Percentiles rank a stretch among this genome's conserved stretches.
Evolutionary conservation across 2,113 vertebrate species (phyloP).

Genomic region (Sylvietta virens): DNA sequence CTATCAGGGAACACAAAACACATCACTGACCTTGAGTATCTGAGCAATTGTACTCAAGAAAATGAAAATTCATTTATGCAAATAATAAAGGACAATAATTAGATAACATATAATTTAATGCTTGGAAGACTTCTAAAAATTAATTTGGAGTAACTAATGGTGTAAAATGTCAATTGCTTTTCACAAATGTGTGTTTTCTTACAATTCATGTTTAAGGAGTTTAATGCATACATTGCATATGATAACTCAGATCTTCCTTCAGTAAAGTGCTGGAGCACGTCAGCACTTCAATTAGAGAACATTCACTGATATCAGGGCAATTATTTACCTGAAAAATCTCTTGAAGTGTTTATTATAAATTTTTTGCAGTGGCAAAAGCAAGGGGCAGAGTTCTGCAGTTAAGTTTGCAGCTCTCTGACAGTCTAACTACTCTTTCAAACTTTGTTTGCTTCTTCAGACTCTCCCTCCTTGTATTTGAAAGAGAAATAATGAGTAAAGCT

Average conservation of each 20-base stretch:
- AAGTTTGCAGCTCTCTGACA: neutral
- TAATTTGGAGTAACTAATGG: slow-evolving; percentile 6
- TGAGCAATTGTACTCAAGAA: neutral
- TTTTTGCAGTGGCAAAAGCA: neutral
- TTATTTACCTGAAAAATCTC: neutral
- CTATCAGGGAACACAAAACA: neutral
- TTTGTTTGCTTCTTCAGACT: neutral
- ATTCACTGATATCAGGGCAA: neutral
- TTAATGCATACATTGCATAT: no score
- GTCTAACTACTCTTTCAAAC: neutral
- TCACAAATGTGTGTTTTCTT: neutral
- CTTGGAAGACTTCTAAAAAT: slow-evolving; percentile 40
- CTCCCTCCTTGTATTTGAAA: neutral
- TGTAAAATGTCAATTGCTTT: slow-evolving; percentile 6
- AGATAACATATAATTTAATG: slow-evolving; percentile 2
- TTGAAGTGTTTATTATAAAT: neutral
- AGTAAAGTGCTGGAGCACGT: neutral
- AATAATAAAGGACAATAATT: slow-evolving; percentile 43
- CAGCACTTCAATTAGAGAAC: neutral
- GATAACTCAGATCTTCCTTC: neutral
- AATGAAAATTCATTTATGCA: slow-evolving; percentile 36
- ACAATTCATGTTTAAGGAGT: neutral
- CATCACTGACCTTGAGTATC: slow-evolving; percentile 12
- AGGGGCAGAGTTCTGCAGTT: neutral
- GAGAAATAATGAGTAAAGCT: neutral